Evolutionary conservation across 1,140 invertebrate species (phyloP).

Genomic region (Lasioglossum albipes): DNA sequence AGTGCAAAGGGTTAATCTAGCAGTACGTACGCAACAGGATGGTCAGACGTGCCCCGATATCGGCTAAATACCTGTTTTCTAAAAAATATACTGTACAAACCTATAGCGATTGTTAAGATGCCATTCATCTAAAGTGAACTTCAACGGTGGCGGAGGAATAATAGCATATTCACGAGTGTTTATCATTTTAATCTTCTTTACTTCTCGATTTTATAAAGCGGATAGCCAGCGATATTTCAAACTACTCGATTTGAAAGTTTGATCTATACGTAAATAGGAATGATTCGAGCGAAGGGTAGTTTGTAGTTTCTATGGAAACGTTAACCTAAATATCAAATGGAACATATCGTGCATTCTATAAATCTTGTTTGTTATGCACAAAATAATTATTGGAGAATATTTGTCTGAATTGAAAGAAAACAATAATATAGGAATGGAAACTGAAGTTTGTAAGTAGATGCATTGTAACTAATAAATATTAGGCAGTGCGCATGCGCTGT

Average conservation of each 20-base stretch:
- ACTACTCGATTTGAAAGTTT: constrained; percentile 15
- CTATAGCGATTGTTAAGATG: constrained; percentile 82
- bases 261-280: constrained; percentile 29
- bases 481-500: too few species aligned
- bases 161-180: constrained; percentile 52
- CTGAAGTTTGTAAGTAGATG: too few species aligned
- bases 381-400: too few species aligned
- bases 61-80: too few species aligned
- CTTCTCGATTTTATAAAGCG: neutral
- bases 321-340: neutral
- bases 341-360: too few species aligned
- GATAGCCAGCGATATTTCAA: neutral
- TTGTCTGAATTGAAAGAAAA: too few species aligned
- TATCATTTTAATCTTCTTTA: neutral
- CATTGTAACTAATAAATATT: too few species aligned
- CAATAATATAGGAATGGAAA: too few species aligned
- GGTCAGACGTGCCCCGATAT: too few species aligned
- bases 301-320: constrained; percentile 35
- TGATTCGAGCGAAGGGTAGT: neutral
- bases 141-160: constrained; percentile 81
- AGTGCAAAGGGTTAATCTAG: too few species aligned
- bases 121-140: constrained; percentile 87
- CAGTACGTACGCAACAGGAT: too few species aligned
- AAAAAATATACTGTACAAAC: constrained; percentile 48
- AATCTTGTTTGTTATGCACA: too few species aligned